These are phyloP conservation scores for Petrocephalus sullivani DNA, from an alignment of 2,797 vertebrate genomes.

Conservation along the genomic window DNA sequence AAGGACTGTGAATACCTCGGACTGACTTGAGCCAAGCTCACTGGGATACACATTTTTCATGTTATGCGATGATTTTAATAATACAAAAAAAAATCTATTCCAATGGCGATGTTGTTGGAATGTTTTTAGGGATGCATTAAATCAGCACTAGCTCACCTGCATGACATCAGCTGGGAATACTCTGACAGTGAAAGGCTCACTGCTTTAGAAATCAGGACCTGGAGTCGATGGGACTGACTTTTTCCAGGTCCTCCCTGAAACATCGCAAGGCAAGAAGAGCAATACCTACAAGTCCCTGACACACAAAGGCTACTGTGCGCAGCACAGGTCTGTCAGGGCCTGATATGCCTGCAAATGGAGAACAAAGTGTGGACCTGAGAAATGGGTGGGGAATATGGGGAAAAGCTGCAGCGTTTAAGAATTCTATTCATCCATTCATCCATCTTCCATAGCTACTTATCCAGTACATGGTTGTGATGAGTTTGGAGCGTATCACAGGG, in stretches of 20 bases:
- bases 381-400: neutral
- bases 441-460: neutral
- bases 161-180: neutral
- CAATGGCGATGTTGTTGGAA: conserved; percentile 15
- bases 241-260: neutral
- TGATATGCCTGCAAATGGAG: neutral
- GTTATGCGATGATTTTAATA: conserved; percentile 22
- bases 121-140: conserved; percentile 28
- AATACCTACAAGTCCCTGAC: neutral
- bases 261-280: neutral
- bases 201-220: neutral
- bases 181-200: neutral
- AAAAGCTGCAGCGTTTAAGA: neutral
- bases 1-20: neutral
- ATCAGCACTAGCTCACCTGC: conserved; percentile 36
- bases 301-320: neutral
- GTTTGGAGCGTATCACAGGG: neutral
- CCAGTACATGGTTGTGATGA: neutral
- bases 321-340: neutral
- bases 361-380: neutral
- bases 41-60: conserved; percentile 25
- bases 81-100: neutral
- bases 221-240: neutral
- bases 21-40: neutral
- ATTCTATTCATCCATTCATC: neutral